These are phyloP conservation scores for Melanchra persicariae DNA, from an alignment of 2,888 invertebrate genomes.

Conservation along the genomic window DNA sequence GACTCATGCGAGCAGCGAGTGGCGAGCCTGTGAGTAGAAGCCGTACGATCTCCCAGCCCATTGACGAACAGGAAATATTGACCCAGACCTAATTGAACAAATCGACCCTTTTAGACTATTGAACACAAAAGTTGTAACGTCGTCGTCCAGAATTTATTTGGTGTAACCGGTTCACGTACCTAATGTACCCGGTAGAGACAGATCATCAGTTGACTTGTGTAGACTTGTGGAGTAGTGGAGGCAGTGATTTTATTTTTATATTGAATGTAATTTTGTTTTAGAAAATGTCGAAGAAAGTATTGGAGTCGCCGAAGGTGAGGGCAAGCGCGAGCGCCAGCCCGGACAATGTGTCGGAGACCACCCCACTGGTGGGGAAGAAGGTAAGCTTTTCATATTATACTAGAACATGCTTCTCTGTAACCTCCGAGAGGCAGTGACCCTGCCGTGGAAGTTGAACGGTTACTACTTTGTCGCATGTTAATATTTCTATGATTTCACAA, in stretches of 20 bases:
- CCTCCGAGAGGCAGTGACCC: too few relatives aligned
- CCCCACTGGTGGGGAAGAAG: conserved; percentile 79
- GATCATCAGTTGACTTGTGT: conserved; percentile 33
- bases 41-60: conserved; percentile 67
- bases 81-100: conserved; percentile 61
- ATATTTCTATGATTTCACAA: not conserved
- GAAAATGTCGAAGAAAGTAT: conserved; percentile 77
- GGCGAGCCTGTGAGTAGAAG: conserved; percentile 67
- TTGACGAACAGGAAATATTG: conserved; percentile 71
- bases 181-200: conserved; percentile 33
- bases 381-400: conserved; percentile 69
- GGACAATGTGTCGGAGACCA: conserved; percentile 75
- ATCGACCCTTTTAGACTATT: conserved; percentile 56
- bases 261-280: conserved; percentile 53
- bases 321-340: conserved; percentile 54
- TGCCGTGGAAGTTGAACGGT: not conserved
- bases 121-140: conserved; percentile 27
- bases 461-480: not conserved
- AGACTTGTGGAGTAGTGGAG: conserved; percentile 31
- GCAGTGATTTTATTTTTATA: conserved; percentile 14
- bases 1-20: conserved; percentile 6
- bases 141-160: conserved; percentile 20
- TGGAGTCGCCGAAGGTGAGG: conserved; percentile 40
- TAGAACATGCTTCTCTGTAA: not conserved
- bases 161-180: conserved; percentile 45